Evolutionary conservation across 1,140 invertebrate species (phyloP).

Genomic region (Pogonomyrmex barbatus): DNA sequence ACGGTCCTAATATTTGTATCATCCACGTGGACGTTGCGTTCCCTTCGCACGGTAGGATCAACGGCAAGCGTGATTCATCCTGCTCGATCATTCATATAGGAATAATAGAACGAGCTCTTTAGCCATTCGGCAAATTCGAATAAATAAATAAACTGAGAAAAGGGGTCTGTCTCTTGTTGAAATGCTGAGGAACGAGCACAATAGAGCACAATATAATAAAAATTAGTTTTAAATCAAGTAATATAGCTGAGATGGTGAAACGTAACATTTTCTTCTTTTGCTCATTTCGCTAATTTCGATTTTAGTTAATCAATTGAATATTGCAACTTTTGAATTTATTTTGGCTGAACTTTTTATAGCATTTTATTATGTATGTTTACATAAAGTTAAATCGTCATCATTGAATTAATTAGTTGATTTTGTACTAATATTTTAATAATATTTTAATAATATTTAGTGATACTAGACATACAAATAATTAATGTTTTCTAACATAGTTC

Average conservation of each 20-base stretch:
- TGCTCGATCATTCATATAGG: conserved; percentile 5
- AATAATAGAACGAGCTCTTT: conserved; percentile 34
- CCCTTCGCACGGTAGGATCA: conserved; percentile 48
- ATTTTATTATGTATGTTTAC: not conserved
- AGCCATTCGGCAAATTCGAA: conserved; percentile 31
- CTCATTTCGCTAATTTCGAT: not conserved
- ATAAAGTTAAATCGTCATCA: not conserved
- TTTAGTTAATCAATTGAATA: not conserved
- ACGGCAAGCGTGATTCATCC: conserved; percentile 47
- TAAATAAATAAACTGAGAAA: conserved; percentile 33
- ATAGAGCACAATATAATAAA: not conserved
- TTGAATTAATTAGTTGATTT: not conserved
- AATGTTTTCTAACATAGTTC: not conserved
- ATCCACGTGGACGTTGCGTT: conserved; percentile 47
- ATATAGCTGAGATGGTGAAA: not conserved
- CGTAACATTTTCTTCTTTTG: not conserved
- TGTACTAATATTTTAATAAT: not conserved
- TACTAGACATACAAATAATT: not conserved
- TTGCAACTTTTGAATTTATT: not conserved
- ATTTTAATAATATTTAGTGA: not conserved
- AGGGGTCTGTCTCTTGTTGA: not conserved
- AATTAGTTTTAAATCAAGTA: conserved; percentile 5
- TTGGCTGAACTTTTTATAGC: not conserved
- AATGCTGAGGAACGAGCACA: not conserved
- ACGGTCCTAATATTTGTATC: conserved; percentile 55